Evolutionary conservation across 2,113 vertebrate genomes (phyloP).

Genomic region (Dromaius novaehollandiae): DNA sequence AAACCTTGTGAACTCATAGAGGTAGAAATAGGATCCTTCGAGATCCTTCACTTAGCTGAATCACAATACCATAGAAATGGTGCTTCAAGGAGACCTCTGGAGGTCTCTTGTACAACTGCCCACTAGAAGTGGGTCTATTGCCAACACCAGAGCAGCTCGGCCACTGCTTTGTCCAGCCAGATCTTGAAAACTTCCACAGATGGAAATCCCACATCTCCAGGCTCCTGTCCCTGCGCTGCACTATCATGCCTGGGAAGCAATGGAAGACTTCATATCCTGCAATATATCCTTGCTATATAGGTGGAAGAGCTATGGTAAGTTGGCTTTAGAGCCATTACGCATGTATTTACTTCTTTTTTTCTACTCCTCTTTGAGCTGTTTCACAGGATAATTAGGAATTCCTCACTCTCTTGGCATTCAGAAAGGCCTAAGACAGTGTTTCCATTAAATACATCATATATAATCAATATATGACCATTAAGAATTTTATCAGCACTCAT

Average conservation of each 20-base stretch:
- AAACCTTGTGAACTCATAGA: background rate
- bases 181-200: background rate
- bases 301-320: background rate
- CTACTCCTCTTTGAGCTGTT: background rate
- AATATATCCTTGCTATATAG: background rate
- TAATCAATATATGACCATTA: slow-evolving; percentile 17
- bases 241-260: background rate
- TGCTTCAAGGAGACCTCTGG: background rate
- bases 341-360: background rate
- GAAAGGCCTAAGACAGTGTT: background rate
- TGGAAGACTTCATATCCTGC: background rate
- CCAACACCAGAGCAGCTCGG: background rate
- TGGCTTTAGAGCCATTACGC: background rate
- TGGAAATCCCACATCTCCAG: background rate
- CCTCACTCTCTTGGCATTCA: background rate
- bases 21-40: background rate
- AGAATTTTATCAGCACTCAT: slow-evolving; percentile 46
- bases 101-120: background rate
- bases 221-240: background rate
- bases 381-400: background rate
- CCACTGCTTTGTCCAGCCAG: accelerated
- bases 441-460: background rate
- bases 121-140: background rate
- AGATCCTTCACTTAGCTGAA: background rate
- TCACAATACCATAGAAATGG: background rate